A percentile compares a stretch with the other conserved stretches of the same genome.
These are phyloP conservation scores for Lamprotornis superbus DNA, from an alignment of 2,113 vertebrate species.

Conservation along the genomic window DNA sequence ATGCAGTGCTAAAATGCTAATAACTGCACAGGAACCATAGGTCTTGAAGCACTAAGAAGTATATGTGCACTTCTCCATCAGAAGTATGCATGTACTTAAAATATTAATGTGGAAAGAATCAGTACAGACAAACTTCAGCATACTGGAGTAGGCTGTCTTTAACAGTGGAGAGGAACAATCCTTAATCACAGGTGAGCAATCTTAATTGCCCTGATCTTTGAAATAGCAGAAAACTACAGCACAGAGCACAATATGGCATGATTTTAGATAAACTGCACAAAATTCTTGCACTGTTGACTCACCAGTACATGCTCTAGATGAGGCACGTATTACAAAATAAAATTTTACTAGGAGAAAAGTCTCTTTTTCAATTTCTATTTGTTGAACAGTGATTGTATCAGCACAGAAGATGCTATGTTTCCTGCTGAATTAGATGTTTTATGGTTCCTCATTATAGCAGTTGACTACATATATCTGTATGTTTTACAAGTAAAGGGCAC, in stretches of 20 bases:
- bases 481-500: background rate
- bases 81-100: background rate
- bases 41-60: background rate
- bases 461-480: background rate
- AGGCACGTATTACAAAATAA: background rate
- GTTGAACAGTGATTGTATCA: background rate
- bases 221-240: background rate
- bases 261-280: background rate
- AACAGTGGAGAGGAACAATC: background rate
- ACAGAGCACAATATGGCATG: background rate
- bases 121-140: background rate
- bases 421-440: background rate
- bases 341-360: background rate
- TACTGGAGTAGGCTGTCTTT: background rate
- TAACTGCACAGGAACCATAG: background rate
- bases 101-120: background rate
- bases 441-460: background rate
- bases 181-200: background rate
- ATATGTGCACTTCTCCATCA: background rate
- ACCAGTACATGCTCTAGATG: background rate
- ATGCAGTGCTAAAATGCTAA: background rate
- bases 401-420: background rate
- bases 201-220: background rate
- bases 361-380: background rate
- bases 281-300: background rate